Evolutionary conservation across 2,888 invertebrate species (phyloP), one percentile per base, ranked within the genome.

Genomic region (Ormyrus nitidulus): DNA sequence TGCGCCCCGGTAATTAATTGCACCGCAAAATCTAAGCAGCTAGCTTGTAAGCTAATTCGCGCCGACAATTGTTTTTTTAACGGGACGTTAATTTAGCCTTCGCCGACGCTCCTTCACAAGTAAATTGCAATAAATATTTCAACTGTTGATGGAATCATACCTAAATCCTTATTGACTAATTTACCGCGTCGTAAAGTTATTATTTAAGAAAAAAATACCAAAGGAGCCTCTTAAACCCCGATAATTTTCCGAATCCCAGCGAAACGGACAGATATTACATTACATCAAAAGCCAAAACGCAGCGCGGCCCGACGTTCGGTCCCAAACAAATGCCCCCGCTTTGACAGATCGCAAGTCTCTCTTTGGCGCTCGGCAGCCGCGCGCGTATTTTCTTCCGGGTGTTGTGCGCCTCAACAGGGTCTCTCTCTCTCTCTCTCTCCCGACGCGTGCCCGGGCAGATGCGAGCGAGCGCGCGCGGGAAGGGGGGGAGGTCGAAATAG

Each of bases 381-480:
- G 74, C 77, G 19, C 19, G 19, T 83, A 81, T 82, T 83, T 83
- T 82, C 82, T 83, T 82, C 66, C 53, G 71, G 74, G 74, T 81
- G 74, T 79, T 69, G 46, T 34, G 34, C 65, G 64, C 71, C 68
- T 65, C 54, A 62, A 58, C 70, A 51, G 75, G 75, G 70, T 72
- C 72, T 79, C 84, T 86, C 86, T 86, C 87, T 86, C 19, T 19
- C 19, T 87, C 86, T 86, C 85, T 84, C 80, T 84, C 86, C 87
- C 89, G 89, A 89, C 88, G 87, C 84, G 74, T 81, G 71, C 34
- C 34, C 70, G 66, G 79, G 62, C 58, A 64, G 59, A 34, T 34
- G 75, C 69, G 76, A 77, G 81, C 59, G 78, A 69, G 77, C 71
- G 74, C 75, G 75, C 61, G 73, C 72, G 66, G 64, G 66, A 34